Conservation (phyloP, 2,888 invertebrate genomes). For the Pseudoips prasinana region DNA sequence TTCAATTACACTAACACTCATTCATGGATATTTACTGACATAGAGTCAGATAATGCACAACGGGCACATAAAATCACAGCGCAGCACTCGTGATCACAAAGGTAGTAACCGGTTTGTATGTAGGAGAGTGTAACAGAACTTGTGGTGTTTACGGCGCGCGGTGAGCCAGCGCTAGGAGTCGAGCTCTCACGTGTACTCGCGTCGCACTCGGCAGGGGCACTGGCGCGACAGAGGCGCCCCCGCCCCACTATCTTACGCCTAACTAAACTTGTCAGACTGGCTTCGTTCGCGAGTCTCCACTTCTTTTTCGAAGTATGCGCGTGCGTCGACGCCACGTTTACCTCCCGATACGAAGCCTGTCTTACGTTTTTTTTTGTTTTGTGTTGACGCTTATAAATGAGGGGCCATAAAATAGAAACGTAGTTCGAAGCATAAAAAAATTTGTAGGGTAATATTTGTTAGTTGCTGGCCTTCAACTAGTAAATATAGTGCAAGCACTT, state of each 20-base stretch:
- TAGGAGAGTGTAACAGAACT: conserved; percentile 59
- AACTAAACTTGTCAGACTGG: conserved; percentile 67
- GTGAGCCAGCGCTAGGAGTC: conserved; percentile 32
- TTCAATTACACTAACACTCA: conserved; percentile 44
- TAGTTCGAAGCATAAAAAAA: conserved; percentile 48
- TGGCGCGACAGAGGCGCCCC: conserved; percentile 62
- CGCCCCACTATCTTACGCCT: conserved; percentile 54
- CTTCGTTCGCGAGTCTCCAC: conserved; percentile 49
- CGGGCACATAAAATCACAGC: conserved; percentile 51
- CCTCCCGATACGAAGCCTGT: conserved; percentile 65
- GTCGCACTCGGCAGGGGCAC: conserved; percentile 63
- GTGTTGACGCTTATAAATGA: conserved; percentile 72
- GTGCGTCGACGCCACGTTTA: conserved; percentile 73
- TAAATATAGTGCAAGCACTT: not conserved
- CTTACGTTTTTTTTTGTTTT: conserved; percentile 69
- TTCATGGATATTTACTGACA: conserved; percentile 36
- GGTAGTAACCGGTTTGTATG: conserved; percentile 68
- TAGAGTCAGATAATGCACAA: conserved; percentile 42
- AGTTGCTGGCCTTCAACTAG: conserved; percentile 8
- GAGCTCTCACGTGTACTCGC: conserved; percentile 51
- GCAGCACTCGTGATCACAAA: conserved; percentile 57
- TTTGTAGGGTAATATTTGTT: conserved; percentile 26
- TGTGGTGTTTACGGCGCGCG: conserved; percentile 47
- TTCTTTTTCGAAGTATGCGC: conserved; percentile 57
- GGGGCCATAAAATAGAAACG: conserved; percentile 73